phyloP scores from a whole-genome alignment of 1,140 invertebrate genomes.

The Magallana ariakensis region DNA sequence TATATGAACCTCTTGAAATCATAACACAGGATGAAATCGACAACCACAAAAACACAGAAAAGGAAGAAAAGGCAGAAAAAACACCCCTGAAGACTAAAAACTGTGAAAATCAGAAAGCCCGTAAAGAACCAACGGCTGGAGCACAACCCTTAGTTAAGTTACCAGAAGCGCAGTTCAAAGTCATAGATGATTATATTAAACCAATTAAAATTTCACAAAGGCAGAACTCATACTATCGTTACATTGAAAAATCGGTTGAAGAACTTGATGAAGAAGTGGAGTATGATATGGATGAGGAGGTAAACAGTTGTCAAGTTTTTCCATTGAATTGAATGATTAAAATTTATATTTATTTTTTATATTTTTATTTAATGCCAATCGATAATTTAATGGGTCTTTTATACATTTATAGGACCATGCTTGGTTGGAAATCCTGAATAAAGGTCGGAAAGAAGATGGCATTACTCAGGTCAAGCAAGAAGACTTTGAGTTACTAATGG shows the following conservation, averaged over 20 bases:
- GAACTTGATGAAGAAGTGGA: slow-evolving; percentile 96
- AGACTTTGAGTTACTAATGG: slow-evolving; percentile 96
- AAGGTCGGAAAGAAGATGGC: slow-evolving; percentile 80
- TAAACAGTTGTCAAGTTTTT: slow-evolving; percentile 45
- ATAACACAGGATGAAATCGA: slow-evolving; percentile 79
- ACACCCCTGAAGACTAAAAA: slow-evolving; percentile 70
- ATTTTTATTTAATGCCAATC: not conserved
- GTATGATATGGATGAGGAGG: slow-evolving; percentile 98
- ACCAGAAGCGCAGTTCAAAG: slow-evolving; percentile 91
- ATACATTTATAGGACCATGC: slow-evolving; percentile 85
- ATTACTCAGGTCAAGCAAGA: slow-evolving; percentile 81
- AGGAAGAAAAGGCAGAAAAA: slow-evolving; percentile 77
- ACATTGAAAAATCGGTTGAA: slow-evolving; percentile 96
- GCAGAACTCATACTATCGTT: slow-evolving; percentile 89
- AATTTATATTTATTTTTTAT: not conserved
- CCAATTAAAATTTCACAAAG: slow-evolving; percentile 89
- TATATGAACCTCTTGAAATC: slow-evolving; percentile 81
- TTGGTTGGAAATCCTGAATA: slow-evolving; percentile 94
- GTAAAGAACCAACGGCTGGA: slow-evolving; percentile 69
- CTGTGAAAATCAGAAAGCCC: slow-evolving; percentile 69
- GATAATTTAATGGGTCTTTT: not conserved
- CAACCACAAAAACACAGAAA: slow-evolving; percentile 78
- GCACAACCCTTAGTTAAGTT: slow-evolving; percentile 79
- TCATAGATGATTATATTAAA: slow-evolving; percentile 87
- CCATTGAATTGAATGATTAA: too few relatives aligned